Evolutionary conservation across 2,888 invertebrate species (phyloP).

Genomic region (Hydroisotoma schaefferi): DNA sequence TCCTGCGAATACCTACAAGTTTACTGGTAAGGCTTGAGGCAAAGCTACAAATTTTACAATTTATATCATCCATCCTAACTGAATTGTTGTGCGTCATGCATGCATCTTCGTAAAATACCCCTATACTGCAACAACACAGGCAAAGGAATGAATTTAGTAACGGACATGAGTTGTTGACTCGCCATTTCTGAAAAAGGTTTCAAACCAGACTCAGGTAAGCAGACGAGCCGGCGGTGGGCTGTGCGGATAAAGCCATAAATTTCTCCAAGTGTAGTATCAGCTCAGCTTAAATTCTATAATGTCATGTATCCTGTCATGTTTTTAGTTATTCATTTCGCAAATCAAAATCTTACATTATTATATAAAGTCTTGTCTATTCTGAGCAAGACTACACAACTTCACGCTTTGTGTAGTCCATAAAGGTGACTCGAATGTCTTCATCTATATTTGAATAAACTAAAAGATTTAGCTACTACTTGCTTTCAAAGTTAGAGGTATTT

Average conservation of each 20-base stretch:
- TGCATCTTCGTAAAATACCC: too few species aligned
- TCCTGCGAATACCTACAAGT: not conserved
- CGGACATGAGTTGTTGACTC: not conserved
- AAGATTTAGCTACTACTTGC: too few species aligned
- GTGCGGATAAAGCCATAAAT: slow-evolving; percentile 9
- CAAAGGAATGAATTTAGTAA: not conserved
- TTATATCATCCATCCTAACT: too few species aligned
- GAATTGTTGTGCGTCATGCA: too few species aligned
- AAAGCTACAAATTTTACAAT: too few species aligned
- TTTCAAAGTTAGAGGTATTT: too few species aligned
- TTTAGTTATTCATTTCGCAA: slow-evolving; percentile 9
- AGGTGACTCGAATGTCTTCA: too few species aligned
- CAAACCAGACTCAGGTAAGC: not conserved
- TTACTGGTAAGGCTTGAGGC: too few species aligned
- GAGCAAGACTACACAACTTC: not conserved
- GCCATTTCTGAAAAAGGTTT: not conserved
- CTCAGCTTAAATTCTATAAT: slow-evolving; percentile 8
- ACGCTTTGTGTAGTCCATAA: too few species aligned
- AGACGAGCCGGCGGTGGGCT: not conserved
- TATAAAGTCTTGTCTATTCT: not conserved
- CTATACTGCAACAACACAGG: not conserved
- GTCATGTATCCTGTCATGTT: slow-evolving; percentile 13
- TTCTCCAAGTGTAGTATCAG: slow-evolving; percentile 5
- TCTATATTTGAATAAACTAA: too few species aligned
- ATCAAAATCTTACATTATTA: not conserved